phyloP scores from a whole-genome alignment of 2,113 vertebrate species.

The Mustela lutreola region DNA sequence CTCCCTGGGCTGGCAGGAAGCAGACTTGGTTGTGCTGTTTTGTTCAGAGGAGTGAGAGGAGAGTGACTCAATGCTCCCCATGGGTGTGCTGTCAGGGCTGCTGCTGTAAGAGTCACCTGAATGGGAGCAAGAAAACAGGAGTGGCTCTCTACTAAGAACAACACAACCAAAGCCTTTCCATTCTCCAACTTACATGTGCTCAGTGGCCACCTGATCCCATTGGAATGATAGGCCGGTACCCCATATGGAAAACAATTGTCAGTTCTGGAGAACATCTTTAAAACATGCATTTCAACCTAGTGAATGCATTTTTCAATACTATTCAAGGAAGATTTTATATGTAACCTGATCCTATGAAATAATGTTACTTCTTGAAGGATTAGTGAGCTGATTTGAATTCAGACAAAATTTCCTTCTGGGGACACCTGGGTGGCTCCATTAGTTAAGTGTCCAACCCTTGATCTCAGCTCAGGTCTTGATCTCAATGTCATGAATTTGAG shows the following conservation, averaged over 20 bases:
- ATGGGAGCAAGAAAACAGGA: not conserved
- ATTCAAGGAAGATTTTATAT: not conserved
- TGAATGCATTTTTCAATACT: not conserved
- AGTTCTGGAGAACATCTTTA: not conserved
- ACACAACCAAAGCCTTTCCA: not conserved
- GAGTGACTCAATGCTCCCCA: conserved; percentile 98
- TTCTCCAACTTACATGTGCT: accelerated
- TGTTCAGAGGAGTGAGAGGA: conserved; percentile 99
- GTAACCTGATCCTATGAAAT: not conserved
- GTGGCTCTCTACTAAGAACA: not conserved
- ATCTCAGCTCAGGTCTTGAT: not conserved
- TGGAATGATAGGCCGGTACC: not conserved
- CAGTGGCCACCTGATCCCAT: not conserved
- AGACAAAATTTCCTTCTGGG: not conserved
- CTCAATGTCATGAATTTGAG: not conserved
- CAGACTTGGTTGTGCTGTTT: conserved; percentile 91
- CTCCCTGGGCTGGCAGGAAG: conserved; percentile 89
- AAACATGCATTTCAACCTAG: not conserved
- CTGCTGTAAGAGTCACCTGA: conserved; percentile 98
- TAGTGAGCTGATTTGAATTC: not conserved
- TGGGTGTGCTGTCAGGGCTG: conserved; percentile 96
- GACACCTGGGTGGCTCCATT: not conserved
- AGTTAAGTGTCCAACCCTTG: not conserved
- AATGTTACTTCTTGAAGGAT: not conserved
- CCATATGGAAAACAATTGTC: not conserved